These are phyloP conservation scores for Leptinotarsa rubiginosa DNA, from an alignment of 2,888 invertebrate species.

Conservation along the genomic window DNA sequence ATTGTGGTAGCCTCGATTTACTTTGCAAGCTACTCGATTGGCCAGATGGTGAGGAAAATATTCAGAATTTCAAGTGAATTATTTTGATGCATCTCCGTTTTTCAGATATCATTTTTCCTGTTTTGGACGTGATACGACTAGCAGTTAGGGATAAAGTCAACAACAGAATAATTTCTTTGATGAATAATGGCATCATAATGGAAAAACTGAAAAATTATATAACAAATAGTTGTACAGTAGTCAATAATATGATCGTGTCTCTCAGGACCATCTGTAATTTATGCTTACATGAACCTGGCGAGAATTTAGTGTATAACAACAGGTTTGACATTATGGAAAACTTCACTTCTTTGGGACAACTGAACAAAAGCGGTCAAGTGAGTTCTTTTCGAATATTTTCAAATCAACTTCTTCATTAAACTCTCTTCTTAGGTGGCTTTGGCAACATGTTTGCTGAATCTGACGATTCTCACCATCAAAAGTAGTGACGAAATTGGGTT, in stretches of 20 bases:
- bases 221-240: slow-evolving; percentile 64
- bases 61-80: too few relatives aligned
- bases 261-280: slow-evolving; percentile 86
- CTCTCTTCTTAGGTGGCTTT: slow-evolving; percentile 75
- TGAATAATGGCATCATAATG: slow-evolving; percentile 58
- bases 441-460: slow-evolving; percentile 79
- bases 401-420: neutral
- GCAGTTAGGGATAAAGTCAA: slow-evolving; percentile 73
- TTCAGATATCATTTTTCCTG: slow-evolving; percentile 85
- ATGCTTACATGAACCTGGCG: slow-evolving; percentile 77
- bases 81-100: slow-evolving; percentile 22
- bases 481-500: slow-evolving; percentile 68
- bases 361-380: slow-evolving; percentile 76
- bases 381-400: slow-evolving; percentile 11
- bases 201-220: slow-evolving; percentile 58
- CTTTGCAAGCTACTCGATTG: slow-evolving; percentile 77
- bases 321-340: slow-evolving; percentile 71
- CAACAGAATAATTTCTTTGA: slow-evolving; percentile 72
- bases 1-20: slow-evolving; percentile 68
- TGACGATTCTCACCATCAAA: slow-evolving; percentile 74
- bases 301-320: slow-evolving; percentile 72
- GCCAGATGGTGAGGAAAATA: slow-evolving; percentile 73
- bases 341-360: slow-evolving; percentile 68
- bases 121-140: slow-evolving; percentile 87
- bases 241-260: slow-evolving; percentile 81